Conservation (phyloP, 2,797 vertebrate species). For the Falco biarmicus region DNA sequence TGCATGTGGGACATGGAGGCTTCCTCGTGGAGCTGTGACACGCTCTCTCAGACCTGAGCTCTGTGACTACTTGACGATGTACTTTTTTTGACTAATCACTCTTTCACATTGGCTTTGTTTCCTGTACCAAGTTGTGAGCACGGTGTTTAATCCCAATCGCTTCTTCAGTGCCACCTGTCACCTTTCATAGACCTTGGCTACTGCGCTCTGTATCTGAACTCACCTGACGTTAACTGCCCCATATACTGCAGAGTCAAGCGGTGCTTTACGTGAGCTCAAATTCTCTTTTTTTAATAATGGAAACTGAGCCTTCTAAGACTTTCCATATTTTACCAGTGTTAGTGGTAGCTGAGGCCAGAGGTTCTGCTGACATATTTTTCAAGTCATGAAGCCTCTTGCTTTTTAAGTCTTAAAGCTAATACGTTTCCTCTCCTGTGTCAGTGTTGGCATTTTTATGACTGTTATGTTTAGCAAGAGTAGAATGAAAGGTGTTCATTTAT, state of each 20-base stretch:
- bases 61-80: neutral
- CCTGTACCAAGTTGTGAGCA: neutral
- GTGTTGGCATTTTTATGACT: conserved; percentile 11
- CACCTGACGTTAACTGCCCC: neutral
- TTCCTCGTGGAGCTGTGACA: neutral
- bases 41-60: neutral
- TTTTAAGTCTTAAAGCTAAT: neutral
- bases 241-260: neutral
- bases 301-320: neutral
- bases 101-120: neutral
- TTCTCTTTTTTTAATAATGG: neutral
- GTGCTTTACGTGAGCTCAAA: neutral
- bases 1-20: neutral
- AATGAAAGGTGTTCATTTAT: neutral
- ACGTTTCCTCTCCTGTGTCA: neutral
- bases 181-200: neutral
- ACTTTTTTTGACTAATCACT: neutral
- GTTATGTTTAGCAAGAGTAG: neutral
- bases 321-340: neutral
- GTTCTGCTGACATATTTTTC: neutral
- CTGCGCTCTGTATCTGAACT: neutral
- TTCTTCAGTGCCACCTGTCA: neutral
- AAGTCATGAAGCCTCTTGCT: neutral
- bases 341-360: neutral
- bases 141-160: neutral